These are phyloP conservation scores for Athalia rosae DNA, from an alignment of 2,888 invertebrate genomes.

Conservation along the genomic window DNA sequence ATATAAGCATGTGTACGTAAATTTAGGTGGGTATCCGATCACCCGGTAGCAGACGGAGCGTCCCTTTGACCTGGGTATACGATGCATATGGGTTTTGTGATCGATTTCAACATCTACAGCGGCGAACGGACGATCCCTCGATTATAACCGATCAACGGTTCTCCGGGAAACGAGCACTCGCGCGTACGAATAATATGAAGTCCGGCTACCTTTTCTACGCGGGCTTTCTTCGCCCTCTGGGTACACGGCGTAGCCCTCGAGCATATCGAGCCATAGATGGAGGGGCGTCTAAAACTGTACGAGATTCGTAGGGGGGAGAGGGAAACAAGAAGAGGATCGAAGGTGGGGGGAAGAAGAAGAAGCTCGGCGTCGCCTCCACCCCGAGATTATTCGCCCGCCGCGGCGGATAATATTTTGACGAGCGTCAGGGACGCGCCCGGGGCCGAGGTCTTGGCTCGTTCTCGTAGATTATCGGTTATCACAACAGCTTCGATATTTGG, in stretches of 20 bases:
- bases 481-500: conserved; percentile 18
- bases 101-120: not conserved
- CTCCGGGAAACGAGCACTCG: too few relatives aligned
- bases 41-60: too few relatives aligned
- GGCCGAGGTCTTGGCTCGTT: conserved; percentile 34
- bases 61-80: not conserved
- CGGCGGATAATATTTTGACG: not conserved
- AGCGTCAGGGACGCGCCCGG: not conserved
- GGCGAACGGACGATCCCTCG: not conserved
- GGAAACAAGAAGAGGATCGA: not conserved
- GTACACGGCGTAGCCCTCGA: conserved; percentile 12
- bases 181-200: too few relatives aligned
- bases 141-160: not conserved
- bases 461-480: conserved; percentile 28
- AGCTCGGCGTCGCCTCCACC: conserved; percentile 2
- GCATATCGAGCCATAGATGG: conserved; percentile 35
- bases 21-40: not conserved
- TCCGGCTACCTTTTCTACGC: too few relatives aligned
- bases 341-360: not conserved
- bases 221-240: not conserved
- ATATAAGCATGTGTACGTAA: conserved; percentile 23
- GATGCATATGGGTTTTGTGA: not conserved
- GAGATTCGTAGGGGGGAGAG: conserved; percentile 3
- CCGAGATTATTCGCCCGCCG: not conserved
- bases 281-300: conserved; percentile 22